phyloP scores from a whole-genome alignment of 2,888 invertebrate species.

The Kuschelorhynchus macadamiae region DNA sequence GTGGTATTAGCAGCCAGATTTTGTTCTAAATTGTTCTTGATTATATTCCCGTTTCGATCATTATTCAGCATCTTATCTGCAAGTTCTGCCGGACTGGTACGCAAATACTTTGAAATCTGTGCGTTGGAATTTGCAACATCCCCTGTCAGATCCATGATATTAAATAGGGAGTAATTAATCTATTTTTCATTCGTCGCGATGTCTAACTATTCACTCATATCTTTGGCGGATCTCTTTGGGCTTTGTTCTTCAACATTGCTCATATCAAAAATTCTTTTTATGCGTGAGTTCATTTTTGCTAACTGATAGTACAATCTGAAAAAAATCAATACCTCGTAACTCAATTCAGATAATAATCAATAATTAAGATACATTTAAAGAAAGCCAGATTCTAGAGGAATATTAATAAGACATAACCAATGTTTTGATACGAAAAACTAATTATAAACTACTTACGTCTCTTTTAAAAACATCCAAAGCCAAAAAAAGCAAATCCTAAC shows the following conservation, averaged over 20 bases:
- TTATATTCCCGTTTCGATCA: no score
- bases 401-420: neutral
- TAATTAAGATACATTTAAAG: constrained; percentile 1
- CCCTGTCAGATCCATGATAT: constrained; percentile 10
- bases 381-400: constrained; percentile 2
- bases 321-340: constrained; percentile 16
- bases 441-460: neutral
- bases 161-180: no score
- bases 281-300: neutral
- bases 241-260: constrained; percentile 1
- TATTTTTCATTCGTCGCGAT: constrained; percentile 7
- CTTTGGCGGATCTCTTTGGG: constrained; percentile 11
- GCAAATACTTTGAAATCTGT: neutral
- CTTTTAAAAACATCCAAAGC: no score
- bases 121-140: constrained; percentile 4
- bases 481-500: no score
- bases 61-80: no score
- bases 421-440: neutral
- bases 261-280: neutral
- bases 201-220: constrained; percentile 4
- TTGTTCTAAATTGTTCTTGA: no score
- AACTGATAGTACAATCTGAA: neutral
- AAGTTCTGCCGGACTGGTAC: constrained; percentile 3
- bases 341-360: constrained; percentile 4
- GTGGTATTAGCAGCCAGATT: no score